A percentile compares a stretch with the other conserved stretches of the same genome.
These are phyloP conservation scores for Calidris pygmaea DNA, from an alignment of 2,113 vertebrate genomes.

Conservation along the genomic window DNA sequence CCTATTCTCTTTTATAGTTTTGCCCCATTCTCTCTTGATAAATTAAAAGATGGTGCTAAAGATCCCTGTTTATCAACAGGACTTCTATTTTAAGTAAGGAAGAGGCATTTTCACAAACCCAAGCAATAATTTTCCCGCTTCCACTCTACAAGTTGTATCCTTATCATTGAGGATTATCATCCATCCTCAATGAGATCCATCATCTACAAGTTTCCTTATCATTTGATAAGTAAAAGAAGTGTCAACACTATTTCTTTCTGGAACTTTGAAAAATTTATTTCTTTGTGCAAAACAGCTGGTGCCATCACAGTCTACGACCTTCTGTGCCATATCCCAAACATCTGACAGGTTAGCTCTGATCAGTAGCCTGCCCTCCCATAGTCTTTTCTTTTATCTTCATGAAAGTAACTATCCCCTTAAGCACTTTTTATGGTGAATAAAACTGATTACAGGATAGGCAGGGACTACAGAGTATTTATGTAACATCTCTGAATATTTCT, in stretches of 20 bases:
- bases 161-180: too few relatives aligned
- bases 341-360: not conserved
- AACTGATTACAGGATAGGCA: not conserved
- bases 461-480: not conserved
- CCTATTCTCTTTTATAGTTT: not conserved
- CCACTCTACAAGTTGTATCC: not conserved
- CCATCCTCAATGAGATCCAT: too few relatives aligned
- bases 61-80: not conserved
- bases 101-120: not conserved
- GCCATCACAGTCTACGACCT: not conserved
- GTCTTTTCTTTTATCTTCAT: not conserved
- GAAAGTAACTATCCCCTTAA: not conserved
- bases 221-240: not conserved
- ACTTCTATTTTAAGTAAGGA: not conserved
- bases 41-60: not conserved
- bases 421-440: not conserved
- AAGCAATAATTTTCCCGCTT: not conserved
- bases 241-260: not conserved
- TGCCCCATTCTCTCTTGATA: not conserved
- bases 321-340: not conserved
- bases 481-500: not conserved
- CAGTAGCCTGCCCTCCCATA: not conserved
- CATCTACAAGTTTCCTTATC: not conserved
- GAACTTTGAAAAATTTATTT: not conserved
- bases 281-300: not conserved